Conservation (phyloP, 2,113 vertebrate species). For the Phycodurus eques region DNA sequence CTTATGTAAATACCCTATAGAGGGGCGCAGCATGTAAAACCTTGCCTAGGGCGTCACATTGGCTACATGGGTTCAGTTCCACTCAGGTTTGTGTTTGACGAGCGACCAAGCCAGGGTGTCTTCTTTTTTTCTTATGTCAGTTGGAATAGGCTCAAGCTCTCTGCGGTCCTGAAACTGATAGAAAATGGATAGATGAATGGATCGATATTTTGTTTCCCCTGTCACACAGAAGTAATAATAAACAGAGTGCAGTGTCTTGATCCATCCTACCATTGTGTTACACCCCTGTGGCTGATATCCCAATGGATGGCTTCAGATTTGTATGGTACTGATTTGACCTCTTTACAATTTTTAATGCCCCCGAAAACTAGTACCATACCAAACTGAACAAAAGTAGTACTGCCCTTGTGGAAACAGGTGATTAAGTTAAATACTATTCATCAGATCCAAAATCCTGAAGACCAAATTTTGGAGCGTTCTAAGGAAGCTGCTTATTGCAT, state of each 20-base stretch:
- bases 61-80: background rate
- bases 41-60: too few species aligned
- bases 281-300: background rate
- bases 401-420: background rate
- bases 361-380: background rate
- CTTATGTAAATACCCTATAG: too few species aligned
- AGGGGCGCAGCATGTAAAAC: too few species aligned
- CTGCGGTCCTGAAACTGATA: background rate
- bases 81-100: background rate
- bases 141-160: background rate
- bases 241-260: background rate
- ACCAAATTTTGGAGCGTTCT: background rate
- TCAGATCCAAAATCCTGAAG: background rate
- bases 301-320: background rate
- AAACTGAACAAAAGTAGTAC: background rate
- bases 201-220: background rate
- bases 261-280: background rate
- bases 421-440: background rate
- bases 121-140: background rate
- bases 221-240: background rate
- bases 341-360: background rate
- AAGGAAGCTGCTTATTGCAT: background rate
- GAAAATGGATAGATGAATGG: background rate
- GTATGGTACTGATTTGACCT: background rate
- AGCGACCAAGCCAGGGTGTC: background rate